Percentiles rank a stretch among this genome's conserved stretches.
These are phyloP conservation scores for Pseudomugil tenellus DNA, from an alignment of 2,797 vertebrate species.

Conservation along the genomic window DNA sequence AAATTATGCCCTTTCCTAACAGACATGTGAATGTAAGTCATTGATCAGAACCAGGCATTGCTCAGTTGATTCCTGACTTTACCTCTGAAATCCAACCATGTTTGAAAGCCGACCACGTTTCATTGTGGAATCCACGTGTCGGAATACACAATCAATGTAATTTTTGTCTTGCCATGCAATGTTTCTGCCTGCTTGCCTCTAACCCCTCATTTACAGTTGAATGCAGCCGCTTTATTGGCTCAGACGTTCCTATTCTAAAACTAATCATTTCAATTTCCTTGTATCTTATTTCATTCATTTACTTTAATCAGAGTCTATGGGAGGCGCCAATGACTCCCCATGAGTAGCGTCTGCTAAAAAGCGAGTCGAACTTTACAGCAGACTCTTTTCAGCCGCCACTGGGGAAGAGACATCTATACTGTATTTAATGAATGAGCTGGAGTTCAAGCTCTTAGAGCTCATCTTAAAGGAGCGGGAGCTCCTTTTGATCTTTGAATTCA, in stretches of 20 bases:
- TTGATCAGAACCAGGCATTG: slow-evolving; percentile 71
- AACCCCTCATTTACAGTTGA: slow-evolving; percentile 68
- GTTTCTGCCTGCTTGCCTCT: slow-evolving; percentile 41
- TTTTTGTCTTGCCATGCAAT: slow-evolving; percentile 67
- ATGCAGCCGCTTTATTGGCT: slow-evolving; percentile 68
- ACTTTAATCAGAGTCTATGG: slow-evolving; percentile 80
- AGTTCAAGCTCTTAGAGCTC: slow-evolving; percentile 73
- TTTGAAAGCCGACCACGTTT: slow-evolving; percentile 64
- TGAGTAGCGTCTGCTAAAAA: slow-evolving; percentile 72
- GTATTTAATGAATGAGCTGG: slow-evolving; percentile 67
- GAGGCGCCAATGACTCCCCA: slow-evolving; percentile 76
- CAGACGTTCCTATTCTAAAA: slow-evolving; percentile 70
- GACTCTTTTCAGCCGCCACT: slow-evolving; percentile 58
- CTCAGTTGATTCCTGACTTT: slow-evolving; percentile 49
- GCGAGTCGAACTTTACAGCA: slow-evolving; percentile 62
- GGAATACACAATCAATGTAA: slow-evolving; percentile 72
- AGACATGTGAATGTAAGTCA: slow-evolving; percentile 49
- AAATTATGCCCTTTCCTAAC: slow-evolving; percentile 48
- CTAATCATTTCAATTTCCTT: slow-evolving; percentile 82
- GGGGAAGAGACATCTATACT: slow-evolving; percentile 66
- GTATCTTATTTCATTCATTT: slow-evolving; percentile 83
- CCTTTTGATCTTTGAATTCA: slow-evolving; percentile 74
- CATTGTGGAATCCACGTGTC: slow-evolving; percentile 44
- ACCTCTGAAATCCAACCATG: slow-evolving; percentile 53
- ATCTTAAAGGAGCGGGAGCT: slow-evolving; percentile 61